Conservation (phyloP, 2,113 vertebrate species). For the Lagenorhynchus albirostris region DNA sequence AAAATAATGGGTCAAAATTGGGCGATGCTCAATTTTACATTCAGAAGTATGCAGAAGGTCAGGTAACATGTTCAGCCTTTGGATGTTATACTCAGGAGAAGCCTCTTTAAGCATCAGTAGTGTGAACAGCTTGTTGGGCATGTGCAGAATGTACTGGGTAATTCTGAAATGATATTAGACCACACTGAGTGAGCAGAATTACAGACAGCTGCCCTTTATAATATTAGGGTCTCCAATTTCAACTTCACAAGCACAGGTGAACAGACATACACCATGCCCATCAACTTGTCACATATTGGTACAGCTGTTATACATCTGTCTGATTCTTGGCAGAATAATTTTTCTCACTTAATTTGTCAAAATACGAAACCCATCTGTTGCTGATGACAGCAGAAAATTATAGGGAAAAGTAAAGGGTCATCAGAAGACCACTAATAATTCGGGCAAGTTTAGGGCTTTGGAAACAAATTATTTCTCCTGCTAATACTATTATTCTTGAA, state of each 20-base stretch:
- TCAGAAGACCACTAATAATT: background rate
- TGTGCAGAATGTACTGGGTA: background rate
- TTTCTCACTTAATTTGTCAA: conserved; percentile 53
- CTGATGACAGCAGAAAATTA: background rate
- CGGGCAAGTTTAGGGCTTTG: background rate
- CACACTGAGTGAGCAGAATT: background rate
- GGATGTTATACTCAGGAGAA: background rate
- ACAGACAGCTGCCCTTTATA: background rate
- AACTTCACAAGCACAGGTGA: conserved; percentile 6
- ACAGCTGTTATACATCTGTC: conserved; percentile 5
- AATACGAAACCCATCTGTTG: conserved; percentile 17
- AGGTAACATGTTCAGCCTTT: background rate
- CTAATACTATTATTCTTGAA: background rate
- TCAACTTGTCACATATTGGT: conserved; percentile 33
- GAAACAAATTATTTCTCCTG: conserved; percentile 23
- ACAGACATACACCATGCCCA: conserved; percentile 5
- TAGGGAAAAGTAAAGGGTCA: background rate
- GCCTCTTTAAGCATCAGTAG: background rate
- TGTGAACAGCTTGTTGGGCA: background rate
- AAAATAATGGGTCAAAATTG: background rate
- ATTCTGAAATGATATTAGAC: conserved; percentile 4
- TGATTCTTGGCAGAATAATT: conserved; percentile 42
- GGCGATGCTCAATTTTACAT: background rate
- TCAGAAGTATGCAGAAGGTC: background rate
- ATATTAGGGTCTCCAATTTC: conserved; percentile 23